A percentile compares a stretch with the other conserved stretches of the same genome.
phyloP scores from a whole-genome alignment of 2,888 invertebrate species.

The Drosophila picticornis region DNA sequence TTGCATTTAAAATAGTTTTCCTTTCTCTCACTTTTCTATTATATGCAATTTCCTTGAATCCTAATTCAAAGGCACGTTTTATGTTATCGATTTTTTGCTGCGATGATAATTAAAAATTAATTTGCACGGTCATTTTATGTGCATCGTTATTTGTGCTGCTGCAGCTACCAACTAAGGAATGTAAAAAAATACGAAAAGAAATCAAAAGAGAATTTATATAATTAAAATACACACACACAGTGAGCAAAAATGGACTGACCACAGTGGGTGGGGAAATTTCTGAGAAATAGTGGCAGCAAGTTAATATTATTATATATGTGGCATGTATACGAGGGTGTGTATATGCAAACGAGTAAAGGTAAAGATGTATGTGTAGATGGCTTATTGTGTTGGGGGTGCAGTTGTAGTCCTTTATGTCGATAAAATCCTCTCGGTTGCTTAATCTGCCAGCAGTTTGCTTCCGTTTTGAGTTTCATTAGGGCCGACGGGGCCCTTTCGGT shows the following conservation, averaged over 20 bases:
- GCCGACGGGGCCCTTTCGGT: slow-evolving; percentile 52
- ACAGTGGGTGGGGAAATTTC: slow-evolving; percentile 1
- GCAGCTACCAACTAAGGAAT: slow-evolving; percentile 48
- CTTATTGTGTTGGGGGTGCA: slow-evolving; percentile 18
- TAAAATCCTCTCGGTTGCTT: slow-evolving; percentile 76
- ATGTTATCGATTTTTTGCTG: slow-evolving; percentile 64
- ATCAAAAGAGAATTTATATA: slow-evolving; percentile 66
- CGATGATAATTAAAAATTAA: slow-evolving; percentile 77
- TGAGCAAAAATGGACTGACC: slow-evolving; percentile 13
- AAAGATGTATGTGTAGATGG: slow-evolving; percentile 1
- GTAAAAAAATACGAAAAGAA: slow-evolving; percentile 42
- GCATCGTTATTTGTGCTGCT: slow-evolving; percentile 33
- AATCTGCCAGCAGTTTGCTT: slow-evolving; percentile 75
- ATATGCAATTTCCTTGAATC: slow-evolving; percentile 30
- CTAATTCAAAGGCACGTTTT: slow-evolving; percentile 52
- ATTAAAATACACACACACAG: slow-evolving; percentile 60
- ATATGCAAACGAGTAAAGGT: not conserved
- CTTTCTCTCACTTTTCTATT: slow-evolving; percentile 17
- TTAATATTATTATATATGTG: slow-evolving; percentile 15
- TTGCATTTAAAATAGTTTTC: not conserved
- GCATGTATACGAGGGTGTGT: slow-evolving; percentile 4
- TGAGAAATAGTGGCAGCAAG: slow-evolving; percentile 9
- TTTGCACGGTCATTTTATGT: slow-evolving; percentile 62
- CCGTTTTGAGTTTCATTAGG: slow-evolving; percentile 77
- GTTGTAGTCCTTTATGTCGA: slow-evolving; percentile 60